A percentile compares a stretch with the other conserved stretches of the same genome.
These are phyloP conservation scores for Icerya purchasi DNA, from an alignment of 2,888 invertebrate genomes.

Conservation along the genomic window DNA sequence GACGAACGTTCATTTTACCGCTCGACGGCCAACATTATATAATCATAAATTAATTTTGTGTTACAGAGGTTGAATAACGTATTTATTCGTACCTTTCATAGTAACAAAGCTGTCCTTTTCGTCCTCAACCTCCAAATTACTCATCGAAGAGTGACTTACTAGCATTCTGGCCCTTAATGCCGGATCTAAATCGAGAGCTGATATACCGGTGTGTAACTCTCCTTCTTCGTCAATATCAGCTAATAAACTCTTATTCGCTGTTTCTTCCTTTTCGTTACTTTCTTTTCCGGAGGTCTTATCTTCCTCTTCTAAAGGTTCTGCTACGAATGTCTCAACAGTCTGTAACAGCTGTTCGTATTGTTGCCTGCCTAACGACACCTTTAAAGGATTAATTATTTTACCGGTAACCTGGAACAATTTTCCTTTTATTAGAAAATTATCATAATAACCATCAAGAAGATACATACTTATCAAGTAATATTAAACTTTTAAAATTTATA, in stretches of 20 bases:
- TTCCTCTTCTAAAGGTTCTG: neutral
- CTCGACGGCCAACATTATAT: too few species aligned
- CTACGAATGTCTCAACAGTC: conserved; percentile 28
- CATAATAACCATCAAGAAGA: too few species aligned
- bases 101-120: neutral
- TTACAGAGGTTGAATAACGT: too few species aligned
- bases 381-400: conserved; percentile 58
- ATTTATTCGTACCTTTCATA: neutral
- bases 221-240: conserved; percentile 26
- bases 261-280: neutral
- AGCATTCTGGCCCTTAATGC: conserved; percentile 36
- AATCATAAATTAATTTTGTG: too few species aligned
- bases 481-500: too few species aligned
- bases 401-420: conserved; percentile 39
- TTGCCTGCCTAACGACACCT: conserved; percentile 60
- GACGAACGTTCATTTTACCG: too few species aligned
- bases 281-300: neutral
- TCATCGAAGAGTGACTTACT: conserved; percentile 11
- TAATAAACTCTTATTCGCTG: neutral
- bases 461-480: too few species aligned
- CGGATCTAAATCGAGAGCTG: conserved; percentile 37
- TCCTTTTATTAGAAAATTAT: too few species aligned
- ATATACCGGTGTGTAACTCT: conserved; percentile 24
- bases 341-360: conserved; percentile 80
- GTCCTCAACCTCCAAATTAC: neutral